A percentile compares a stretch with the other conserved stretches of the same genome.
These are phyloP conservation scores for Drosophila affinis DNA, from an alignment of 2,888 invertebrate genomes.

Conservation along the genomic window DNA sequence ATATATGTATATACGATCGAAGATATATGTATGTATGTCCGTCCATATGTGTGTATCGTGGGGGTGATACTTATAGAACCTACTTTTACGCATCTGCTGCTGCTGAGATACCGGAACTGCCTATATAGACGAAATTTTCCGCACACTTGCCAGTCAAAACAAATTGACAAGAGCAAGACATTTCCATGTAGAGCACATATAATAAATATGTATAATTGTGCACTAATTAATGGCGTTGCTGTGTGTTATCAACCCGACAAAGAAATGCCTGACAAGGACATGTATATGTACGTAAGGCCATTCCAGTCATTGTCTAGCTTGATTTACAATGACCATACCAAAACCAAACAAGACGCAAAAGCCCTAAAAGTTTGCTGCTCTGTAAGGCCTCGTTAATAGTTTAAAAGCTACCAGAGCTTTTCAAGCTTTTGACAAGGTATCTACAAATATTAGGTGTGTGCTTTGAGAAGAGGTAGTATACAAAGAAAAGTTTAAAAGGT, in stretches of 20 bases:
- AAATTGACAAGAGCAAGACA: constrained; percentile 2
- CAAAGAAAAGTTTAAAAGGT: not conserved
- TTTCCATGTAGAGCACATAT: not conserved
- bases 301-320: constrained; percentile 13
- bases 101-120: constrained; percentile 47
- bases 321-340: not conserved
- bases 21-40: too few relatives aligned
- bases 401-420: too few relatives aligned
- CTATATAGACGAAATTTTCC: constrained; percentile 42
- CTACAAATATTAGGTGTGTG: not conserved
- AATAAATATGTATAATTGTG: not conserved
- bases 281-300: constrained; percentile 13
- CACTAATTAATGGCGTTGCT: constrained; percentile 3
- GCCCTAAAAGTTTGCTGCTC: not conserved
- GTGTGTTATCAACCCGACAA: constrained; percentile 3
- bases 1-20: not conserved
- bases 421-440: not conserved
- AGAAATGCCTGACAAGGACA: constrained; percentile 13
- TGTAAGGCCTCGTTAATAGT: too few relatives aligned
- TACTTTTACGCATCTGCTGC: constrained; percentile 51
- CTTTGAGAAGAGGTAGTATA: not conserved
- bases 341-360: constrained; percentile 1
- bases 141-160: constrained; percentile 47
- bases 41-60: too few relatives aligned
- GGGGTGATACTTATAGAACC: constrained; percentile 25